Evolutionary conservation across 2,113 vertebrate species (phyloP).

Genomic region (Dolichotis patagonum): DNA sequence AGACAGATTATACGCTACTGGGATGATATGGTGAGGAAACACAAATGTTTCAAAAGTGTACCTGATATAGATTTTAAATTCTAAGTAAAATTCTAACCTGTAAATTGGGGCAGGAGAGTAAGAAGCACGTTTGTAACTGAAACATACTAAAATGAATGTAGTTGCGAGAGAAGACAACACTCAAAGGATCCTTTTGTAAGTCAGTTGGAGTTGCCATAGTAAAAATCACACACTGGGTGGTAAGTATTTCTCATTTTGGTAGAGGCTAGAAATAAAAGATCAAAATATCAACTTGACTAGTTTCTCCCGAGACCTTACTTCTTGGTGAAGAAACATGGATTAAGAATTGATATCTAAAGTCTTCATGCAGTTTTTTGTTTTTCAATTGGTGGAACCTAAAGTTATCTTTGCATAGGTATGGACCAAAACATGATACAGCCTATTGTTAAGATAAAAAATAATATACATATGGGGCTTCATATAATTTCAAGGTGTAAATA

Average conservation of each 20-base stretch:
- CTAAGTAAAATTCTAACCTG: neutral
- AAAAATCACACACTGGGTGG: neutral
- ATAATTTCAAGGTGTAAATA: constrained; percentile 5
- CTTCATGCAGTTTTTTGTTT: neutral
- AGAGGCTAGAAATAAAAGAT: neutral
- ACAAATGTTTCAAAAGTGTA: neutral
- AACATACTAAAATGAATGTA: neutral
- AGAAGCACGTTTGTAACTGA: neutral
- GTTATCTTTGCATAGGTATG: neutral
- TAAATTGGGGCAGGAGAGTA: neutral
- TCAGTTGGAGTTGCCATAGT: neutral
- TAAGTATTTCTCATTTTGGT: neutral
- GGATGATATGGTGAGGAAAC: neutral
- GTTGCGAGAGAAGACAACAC: neutral
- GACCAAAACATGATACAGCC: neutral
- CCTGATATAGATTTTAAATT: neutral
- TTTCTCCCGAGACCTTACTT: neutral
- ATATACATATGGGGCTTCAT: neutral
- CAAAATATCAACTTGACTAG: neutral
- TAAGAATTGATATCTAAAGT: neutral
- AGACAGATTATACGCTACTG: neutral
- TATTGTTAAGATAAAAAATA: constrained; percentile 14
- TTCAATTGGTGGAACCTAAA: neutral
- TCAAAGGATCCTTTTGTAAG: neutral
- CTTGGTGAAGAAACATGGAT: neutral